Evolutionary conservation across 2,888 invertebrate genomes (phyloP).

Genomic region (Fragum sueziense): DNA sequence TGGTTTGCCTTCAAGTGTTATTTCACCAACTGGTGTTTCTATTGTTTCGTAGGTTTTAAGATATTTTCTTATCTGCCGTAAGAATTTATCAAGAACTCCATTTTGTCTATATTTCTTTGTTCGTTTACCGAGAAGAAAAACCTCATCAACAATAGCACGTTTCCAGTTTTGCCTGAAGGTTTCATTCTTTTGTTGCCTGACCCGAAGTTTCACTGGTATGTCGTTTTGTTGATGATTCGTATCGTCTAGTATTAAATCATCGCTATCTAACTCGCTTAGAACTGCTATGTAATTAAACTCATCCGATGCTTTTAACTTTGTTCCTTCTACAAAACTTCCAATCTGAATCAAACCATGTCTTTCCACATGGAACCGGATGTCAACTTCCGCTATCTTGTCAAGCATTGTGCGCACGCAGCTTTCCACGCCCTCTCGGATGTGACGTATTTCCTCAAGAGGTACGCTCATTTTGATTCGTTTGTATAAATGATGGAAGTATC

Average conservation of each 20-base stretch:
- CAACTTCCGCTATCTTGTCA: conserved; percentile 1
- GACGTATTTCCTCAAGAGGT: conserved; percentile 33
- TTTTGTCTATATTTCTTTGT: conserved; percentile 11
- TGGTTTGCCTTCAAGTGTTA: neutral
- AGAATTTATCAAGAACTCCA: conserved; percentile 40
- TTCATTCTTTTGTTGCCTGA: conserved; percentile 18
- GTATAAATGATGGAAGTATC: conserved; percentile 37
- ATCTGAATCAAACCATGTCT: conserved; percentile 32
- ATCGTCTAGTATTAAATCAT: conserved; percentile 25
- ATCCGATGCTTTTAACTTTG: conserved; percentile 13
- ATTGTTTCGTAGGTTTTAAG: neutral
- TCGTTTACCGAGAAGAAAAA: conserved; percentile 23
- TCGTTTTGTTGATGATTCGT: conserved; percentile 19
- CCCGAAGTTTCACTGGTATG: conserved; percentile 20
- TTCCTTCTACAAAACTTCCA: conserved; percentile 43
- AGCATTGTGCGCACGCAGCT: conserved; percentile 16
- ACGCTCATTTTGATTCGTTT: conserved; percentile 15
- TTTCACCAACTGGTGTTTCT: conserved; percentile 30
- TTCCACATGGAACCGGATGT: conserved; percentile 24
- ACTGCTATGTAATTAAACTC: conserved; percentile 34
- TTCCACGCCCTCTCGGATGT: conserved; percentile 42
- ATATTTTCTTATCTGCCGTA: conserved; percentile 14
- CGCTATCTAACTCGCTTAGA: conserved; percentile 13
- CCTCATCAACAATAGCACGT: conserved; percentile 11
- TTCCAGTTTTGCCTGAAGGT: conserved; percentile 30